Evolutionary conservation across 2,888 invertebrate species (phyloP), one percentile per base, ranked within the genome.

Genomic region (Sinohyriopsis cumingii): DNA sequence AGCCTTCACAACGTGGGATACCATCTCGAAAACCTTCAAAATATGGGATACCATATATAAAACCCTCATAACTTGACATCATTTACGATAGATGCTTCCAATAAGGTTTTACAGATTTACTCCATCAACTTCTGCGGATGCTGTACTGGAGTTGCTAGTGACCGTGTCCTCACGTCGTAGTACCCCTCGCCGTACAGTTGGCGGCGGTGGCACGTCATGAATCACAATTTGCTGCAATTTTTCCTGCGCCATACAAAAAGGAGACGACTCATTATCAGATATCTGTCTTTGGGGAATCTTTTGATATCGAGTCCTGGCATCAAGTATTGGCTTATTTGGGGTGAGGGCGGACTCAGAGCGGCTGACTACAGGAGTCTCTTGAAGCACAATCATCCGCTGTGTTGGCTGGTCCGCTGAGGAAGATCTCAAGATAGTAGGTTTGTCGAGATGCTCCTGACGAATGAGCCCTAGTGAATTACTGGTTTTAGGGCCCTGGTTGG

Each of bases 201-300:
- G 85, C 5, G 82, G 77, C 20, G 81, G 68, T 20, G 77, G 77
- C 24, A 75, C 67, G 59, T 73, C 84, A 57, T 86, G 86, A 59
- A 84, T 84, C 20, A 84, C 82, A 33, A 86, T 86, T 25, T 83
- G 82, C 69, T 84, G 83, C 64, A 84, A 70, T 62, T 80, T 79
- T 54, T 81, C 78, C 56, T 82, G 75, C 59, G 83, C 79, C 45
- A 82, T 55, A 59, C 76, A 81, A 68, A 82, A 79, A 55, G 84
- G 81, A 55, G 82, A 80, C 60, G 81, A 73, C 63, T 84, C 82
- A 63, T 85, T 79, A 62, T 83, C 82, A 1, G 84, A 84, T 77
- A 81, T 78, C 69, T 82, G 82, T 55, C 82, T 69, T 63, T 80
- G 77, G 19, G 82, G 63, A 15, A 80, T 78, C 67, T 81, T 83